Evolutionary conservation across 2,113 vertebrate species (phyloP), one percentile per base, ranked within the genome.

Genomic region (Pteronura brasiliensis): DNA sequence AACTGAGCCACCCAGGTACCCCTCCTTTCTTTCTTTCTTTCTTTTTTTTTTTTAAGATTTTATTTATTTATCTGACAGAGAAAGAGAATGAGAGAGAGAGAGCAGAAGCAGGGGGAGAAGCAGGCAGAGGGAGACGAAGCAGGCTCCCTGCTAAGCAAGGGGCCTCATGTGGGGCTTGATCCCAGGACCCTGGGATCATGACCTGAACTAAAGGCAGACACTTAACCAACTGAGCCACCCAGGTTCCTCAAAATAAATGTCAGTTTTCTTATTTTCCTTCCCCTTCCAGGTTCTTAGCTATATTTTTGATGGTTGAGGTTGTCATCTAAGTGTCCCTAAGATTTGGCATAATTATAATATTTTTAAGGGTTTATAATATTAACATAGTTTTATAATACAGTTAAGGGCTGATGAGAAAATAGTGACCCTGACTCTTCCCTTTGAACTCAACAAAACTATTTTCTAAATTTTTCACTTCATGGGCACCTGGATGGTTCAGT

Each of bases 261-360:
- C 81, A 89, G 10, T 65, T 57, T 96, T 96, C 57, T 86, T 90
- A 95, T 77, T 92, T 74, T 57, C 36, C 52, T 83, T 61, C 21
- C 47, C 29, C 2, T 88, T 31, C 49, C 67, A 82, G 25, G 21
- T 74, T 93, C 76, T 87, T 61, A 88, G n/a, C 34, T 72, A 21
- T 74, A 93, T 61, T 77, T 89, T 87, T 90, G 13, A 63, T 80
- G 39, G 42, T 20, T 47, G 76, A 86, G 34, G 29, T 67, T 93
- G 63, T 77, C 44, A 17, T 65, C 6, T 61, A 81, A 80, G 20
- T 44, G 21, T 59, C 59, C 47, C 81, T 76, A 63, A 47, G 88
- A 83, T 79, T 88, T 72, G 47, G 76, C 12, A 55, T 57, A 71
- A 95, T 44, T 69, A 7, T 29, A 52, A 52, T 57, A 65, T 82